phyloP scores from a whole-genome alignment of 2,888 invertebrate species.

The Cyrtodaria siliqua region DNA sequence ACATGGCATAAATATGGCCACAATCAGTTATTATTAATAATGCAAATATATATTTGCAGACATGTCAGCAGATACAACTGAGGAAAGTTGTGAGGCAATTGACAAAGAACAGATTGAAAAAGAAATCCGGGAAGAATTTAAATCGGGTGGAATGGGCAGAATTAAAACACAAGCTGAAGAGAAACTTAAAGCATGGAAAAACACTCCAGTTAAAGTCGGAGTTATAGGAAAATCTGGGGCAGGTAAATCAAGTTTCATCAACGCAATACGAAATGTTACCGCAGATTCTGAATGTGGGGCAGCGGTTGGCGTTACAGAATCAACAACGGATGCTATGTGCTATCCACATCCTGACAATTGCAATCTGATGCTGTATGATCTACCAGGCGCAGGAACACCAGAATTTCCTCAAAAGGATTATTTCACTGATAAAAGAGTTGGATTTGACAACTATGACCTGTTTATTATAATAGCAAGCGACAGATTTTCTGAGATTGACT shows the following conservation, averaged over 20 bases:
- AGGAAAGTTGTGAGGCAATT: no score
- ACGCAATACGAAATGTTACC: slow-evolving; percentile 26
- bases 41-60: no score
- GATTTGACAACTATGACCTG: slow-evolving; percentile 45
- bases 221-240: slow-evolving; percentile 36
- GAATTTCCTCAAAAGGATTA: slow-evolving; percentile 36
- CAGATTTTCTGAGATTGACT: slow-evolving; percentile 50
- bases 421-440: slow-evolving; percentile 15
- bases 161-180: no score
- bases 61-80: no score
- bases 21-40: no score
- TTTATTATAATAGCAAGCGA: slow-evolving; percentile 46
- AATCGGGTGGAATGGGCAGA: no score
- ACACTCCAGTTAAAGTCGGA: slow-evolving; percentile 20
- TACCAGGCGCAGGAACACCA: slow-evolving; percentile 59
- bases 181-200: slow-evolving; percentile 23
- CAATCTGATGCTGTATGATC: slow-evolving; percentile 49
- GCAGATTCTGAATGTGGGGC: slow-evolving; percentile 38
- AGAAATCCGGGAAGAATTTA: no score
- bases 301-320: slow-evolving; percentile 34
- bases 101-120: no score
- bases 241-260: slow-evolving; percentile 57
- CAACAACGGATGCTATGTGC: slow-evolving; percentile 11
- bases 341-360: slow-evolving; percentile 45
- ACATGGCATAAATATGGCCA: no score